Percentiles rank a stretch among this genome's conserved stretches.
Evolutionary conservation across 2,888 invertebrate species (phyloP).

Genomic region (Aspidapion aeneum): DNA sequence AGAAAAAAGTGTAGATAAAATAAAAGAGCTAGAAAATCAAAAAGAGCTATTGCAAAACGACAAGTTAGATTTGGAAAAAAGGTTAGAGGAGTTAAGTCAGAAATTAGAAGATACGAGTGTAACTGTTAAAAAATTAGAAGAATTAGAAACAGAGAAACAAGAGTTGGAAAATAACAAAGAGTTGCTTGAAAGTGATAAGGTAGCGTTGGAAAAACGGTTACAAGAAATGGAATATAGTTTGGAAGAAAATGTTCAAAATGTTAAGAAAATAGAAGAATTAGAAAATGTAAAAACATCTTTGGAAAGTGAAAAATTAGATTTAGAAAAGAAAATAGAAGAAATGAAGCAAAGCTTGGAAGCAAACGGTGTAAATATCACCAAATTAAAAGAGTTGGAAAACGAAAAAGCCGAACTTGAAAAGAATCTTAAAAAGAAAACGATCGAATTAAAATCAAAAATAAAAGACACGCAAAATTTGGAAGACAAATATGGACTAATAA

Average conservation of each 20-base stretch:
- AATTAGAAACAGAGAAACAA: not conserved
- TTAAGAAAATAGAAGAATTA: slow-evolving; percentile 9
- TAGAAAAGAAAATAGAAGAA: slow-evolving; percentile 12
- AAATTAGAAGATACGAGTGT: too few relatives aligned
- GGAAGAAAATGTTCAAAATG: slow-evolving; percentile 10
- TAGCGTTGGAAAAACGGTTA: slow-evolving; percentile 2
- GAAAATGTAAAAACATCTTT: slow-evolving; percentile 20
- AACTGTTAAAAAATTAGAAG: not conserved
- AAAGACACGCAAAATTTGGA: slow-evolving; percentile 21
- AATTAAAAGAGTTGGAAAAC: slow-evolving; percentile 6
- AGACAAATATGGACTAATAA: slow-evolving; percentile 16
- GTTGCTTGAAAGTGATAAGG: slow-evolving; percentile 18
- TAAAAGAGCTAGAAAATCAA: slow-evolving; percentile 6
- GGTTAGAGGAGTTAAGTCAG: too few relatives aligned
- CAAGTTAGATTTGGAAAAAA: not conserved
- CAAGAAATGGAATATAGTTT: slow-evolving; percentile 17
- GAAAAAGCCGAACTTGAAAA: slow-evolving; percentile 11
- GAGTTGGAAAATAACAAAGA: slow-evolving; percentile 14
- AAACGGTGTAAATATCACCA: slow-evolving; percentile 5
- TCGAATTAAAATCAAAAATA: slow-evolving; percentile 18
- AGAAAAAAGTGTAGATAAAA: slow-evolving; percentile 11
- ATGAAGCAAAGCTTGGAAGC: slow-evolving; percentile 18
- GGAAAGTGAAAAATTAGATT: slow-evolving; percentile 9
- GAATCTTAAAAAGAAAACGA: slow-evolving; percentile 19
- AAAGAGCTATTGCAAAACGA: not conserved